A percentile compares a stretch with the other conserved stretches of the same genome.
Evolutionary conservation across 2,113 vertebrate species (phyloP).

Genomic region (Salvelinus fontinalis): DNA sequence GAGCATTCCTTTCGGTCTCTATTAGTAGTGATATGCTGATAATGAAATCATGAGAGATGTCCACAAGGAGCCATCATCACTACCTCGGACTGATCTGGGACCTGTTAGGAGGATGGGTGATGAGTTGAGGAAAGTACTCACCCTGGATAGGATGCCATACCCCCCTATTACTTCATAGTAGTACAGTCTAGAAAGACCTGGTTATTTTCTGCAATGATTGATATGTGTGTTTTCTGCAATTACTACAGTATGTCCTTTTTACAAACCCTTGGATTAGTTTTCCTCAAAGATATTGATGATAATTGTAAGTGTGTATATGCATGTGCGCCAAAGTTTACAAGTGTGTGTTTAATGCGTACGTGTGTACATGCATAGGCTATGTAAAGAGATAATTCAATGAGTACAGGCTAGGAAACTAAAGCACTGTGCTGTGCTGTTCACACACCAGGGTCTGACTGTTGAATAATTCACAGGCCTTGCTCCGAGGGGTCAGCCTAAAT

Average conservation of each 20-base stretch:
- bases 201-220: too few species aligned
- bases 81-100: neutral
- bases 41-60: neutral
- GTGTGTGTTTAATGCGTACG: too few species aligned
- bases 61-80: neutral
- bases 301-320: neutral
- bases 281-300: too few species aligned
- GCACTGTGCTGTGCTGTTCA: neutral
- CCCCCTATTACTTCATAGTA: too few species aligned
- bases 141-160: too few species aligned
- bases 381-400: too few species aligned
- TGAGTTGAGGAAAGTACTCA: neutral
- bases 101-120: neutral
- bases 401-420: neutral
- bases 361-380: too few species aligned
- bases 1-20: neutral
- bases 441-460: conserved; percentile 15
- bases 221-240: too few species aligned
- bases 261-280: too few species aligned
- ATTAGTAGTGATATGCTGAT: neutral
- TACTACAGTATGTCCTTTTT: too few species aligned
- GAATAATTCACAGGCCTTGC: conserved; percentile 45
- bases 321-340: neutral
- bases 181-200: too few species aligned
- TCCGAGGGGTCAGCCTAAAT: neutral